A percentile compares a stretch with the other conserved stretches of the same genome.
phyloP scores from a whole-genome alignment of 2,888 invertebrate genomes.

The Eupeodes luniger region DNA sequence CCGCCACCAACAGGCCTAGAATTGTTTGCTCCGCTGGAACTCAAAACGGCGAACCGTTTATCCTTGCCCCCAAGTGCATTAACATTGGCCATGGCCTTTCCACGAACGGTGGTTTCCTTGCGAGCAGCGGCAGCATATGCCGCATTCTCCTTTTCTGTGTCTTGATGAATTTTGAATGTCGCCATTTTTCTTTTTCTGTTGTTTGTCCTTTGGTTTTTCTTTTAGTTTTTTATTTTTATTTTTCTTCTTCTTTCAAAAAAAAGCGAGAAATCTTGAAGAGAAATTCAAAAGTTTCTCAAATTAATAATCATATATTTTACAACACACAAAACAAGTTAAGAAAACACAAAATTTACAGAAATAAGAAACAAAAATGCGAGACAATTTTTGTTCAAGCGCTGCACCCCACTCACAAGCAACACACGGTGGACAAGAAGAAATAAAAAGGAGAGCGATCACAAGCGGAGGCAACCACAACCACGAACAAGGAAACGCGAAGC shows the following conservation, averaged over 20 bases:
- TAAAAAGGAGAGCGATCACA: conserved; percentile 46
- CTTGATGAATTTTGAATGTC: conserved; percentile 90
- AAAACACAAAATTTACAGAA: conserved; percentile 48
- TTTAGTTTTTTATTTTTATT: conserved; percentile 6
- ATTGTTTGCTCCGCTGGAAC: conserved; percentile 59
- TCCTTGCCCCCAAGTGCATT: conserved; percentile 63
- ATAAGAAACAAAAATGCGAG: conserved; percentile 44
- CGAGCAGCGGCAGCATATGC: conserved; percentile 73
- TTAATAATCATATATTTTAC: conserved; percentile 1
- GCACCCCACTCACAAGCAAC: conserved; percentile 53
- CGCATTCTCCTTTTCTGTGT: conserved; percentile 89
- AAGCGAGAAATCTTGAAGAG: conserved; percentile 26
- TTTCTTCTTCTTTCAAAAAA: background rate
- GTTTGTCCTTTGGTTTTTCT: conserved; percentile 6
- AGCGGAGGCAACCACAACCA: conserved; percentile 22
- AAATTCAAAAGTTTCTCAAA: conserved; percentile 38
- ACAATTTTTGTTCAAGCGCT: conserved; percentile 23
- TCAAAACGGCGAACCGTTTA: conserved; percentile 77
- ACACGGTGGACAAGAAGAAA: conserved; percentile 31
- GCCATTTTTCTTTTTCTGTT: conserved; percentile 86
- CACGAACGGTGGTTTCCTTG: conserved; percentile 67
- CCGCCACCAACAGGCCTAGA: conserved; percentile 51
- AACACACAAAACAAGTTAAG: conserved; percentile 25
- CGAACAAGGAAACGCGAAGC: conserved; percentile 40
- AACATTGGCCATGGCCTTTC: conserved; percentile 61